Evolutionary conservation across 2,888 invertebrate genomes (phyloP).

Genomic region (Apodemia zela): DNA sequence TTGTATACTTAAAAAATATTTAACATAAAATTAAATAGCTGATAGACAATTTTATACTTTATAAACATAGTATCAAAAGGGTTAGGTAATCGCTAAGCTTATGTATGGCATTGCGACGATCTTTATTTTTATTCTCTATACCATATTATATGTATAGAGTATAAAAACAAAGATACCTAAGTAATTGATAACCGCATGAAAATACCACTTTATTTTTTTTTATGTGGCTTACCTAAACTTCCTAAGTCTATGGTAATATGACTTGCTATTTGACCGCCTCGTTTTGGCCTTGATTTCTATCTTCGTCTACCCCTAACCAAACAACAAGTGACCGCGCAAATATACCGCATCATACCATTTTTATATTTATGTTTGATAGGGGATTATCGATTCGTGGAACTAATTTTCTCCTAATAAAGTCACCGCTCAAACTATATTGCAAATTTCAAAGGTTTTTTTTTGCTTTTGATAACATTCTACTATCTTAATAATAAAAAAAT

Average conservation of each 20-base stretch:
- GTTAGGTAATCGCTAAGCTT: too few species aligned
- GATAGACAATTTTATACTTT: too few species aligned
- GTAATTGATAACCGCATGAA: background rate
- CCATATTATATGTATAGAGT: too few species aligned
- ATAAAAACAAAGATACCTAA: too few species aligned
- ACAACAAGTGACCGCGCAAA: slow-evolving; percentile 57
- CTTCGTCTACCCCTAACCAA: slow-evolving; percentile 57
- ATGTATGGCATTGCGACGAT: too few species aligned
- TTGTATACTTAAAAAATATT: too few species aligned
- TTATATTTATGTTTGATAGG: slow-evolving; percentile 24
- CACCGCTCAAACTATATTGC: background rate
- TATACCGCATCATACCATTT: slow-evolving; percentile 29
- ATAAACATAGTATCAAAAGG: too few species aligned
- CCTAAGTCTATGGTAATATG: slow-evolving; percentile 50
- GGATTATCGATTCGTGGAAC: slow-evolving; percentile 31
- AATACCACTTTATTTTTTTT: slow-evolving; percentile 38
- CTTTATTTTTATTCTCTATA: too few species aligned
- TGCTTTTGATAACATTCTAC: background rate
- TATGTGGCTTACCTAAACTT: background rate
- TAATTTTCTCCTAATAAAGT: background rate
- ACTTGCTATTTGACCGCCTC: slow-evolving; percentile 68
- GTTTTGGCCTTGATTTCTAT: slow-evolving; percentile 53
- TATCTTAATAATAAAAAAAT: too few species aligned
- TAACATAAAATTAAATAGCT: too few species aligned
- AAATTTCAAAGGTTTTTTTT: background rate